Evolutionary conservation across 2,797 vertebrate species (phyloP).

Genomic region (Erethizon dorsatum): DNA sequence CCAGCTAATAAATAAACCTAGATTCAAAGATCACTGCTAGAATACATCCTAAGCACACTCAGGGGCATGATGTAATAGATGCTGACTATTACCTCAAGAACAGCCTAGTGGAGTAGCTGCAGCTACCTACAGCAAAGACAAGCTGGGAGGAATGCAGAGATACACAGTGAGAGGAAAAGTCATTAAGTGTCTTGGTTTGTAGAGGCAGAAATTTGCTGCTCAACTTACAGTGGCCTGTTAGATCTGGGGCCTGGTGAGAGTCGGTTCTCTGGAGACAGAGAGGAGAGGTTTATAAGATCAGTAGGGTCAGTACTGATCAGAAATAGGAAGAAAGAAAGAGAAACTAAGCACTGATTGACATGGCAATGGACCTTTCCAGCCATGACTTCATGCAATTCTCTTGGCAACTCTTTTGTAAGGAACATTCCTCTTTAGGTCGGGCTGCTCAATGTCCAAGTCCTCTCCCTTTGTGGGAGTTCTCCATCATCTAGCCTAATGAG

Average conservation of each 20-base stretch:
- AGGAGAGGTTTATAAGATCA: not conserved
- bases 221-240: not conserved
- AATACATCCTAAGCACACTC: not conserved
- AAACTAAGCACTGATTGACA: not conserved
- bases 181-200: not conserved
- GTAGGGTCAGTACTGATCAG: not conserved
- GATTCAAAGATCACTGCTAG: not conserved
- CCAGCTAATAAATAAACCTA: constrained; percentile 23
- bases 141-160: not conserved
- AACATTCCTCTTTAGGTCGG: not conserved
- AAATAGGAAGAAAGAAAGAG: not conserved
- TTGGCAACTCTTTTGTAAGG: not conserved
- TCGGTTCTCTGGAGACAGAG: not conserved
- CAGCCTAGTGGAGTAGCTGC: not conserved
- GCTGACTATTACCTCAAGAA: not conserved
- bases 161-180: not conserved
- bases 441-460: not conserved
- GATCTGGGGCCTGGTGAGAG: not conserved
- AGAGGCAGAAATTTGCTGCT: not conserved
- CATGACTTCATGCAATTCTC: not conserved
- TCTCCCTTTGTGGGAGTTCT: not conserved
- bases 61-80: not conserved
- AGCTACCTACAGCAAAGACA: not conserved
- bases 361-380: not conserved
- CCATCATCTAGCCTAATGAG: not conserved